Base-by-base conservation (phyloP, 1,140 invertebrate species). In the Diorhabda elongata region DNA sequence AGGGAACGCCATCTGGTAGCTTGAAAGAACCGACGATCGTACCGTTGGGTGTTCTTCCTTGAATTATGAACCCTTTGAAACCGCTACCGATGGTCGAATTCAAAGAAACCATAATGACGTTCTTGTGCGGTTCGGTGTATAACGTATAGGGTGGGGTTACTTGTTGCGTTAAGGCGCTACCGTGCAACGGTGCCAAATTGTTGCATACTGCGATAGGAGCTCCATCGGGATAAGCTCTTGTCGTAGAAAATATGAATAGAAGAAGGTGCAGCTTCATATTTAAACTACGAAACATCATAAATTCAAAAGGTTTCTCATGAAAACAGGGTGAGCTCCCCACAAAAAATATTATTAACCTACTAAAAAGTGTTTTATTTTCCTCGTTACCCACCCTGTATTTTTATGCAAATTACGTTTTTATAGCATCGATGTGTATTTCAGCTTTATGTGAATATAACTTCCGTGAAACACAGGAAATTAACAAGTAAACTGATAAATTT, bases 61-160 rank as follows among this genome's bases (percentile, higher is more conserved):
- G 82, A 7, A 91, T 81, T 78, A 90, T 82, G 78, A 88, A 90
- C 44, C 89, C 89, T 67, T 85, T 80, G 72, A 90, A 89, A 44
- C 81, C 82, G 2, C 86, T 74, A 6, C 84, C 85, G 4, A 83
- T 75, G 6, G 81, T 78, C 52, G 85, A 87, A 3, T 82, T 83
- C 0, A 90, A 77, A 44, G 85, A 85, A 61, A 89, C 76, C 9
- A 72, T 9, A 8, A 80, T 71, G 3, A 58, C 59, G 7, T 66
- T 71, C 9, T 73, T 72, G 44, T 73, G 74, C 42, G 61, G 44
- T 52, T 75, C 66, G 41, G 81, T 75, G 3, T 79, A 74, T 64
- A 86, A 78, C 4, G 75, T 71, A 70, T 82, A 85, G 26, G 26
- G 26, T 26, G 26, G 26, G 26, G 26, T 1, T 26, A 1, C 77